Conservation (phyloP, 2,888 invertebrate species). For the Spodoptera exigua region DNA sequence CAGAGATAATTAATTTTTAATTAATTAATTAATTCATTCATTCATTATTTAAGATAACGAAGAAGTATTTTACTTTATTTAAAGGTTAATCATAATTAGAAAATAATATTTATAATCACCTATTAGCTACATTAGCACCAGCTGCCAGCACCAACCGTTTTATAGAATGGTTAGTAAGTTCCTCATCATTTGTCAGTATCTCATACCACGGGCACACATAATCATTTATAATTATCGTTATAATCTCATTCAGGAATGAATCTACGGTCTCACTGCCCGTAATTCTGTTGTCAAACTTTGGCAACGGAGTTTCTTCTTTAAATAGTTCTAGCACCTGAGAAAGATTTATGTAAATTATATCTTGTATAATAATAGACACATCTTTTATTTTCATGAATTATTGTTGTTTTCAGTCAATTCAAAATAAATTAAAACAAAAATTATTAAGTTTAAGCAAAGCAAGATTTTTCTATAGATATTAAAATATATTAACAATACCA, state of each 20-base stretch:
- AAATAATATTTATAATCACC: slow-evolving; percentile 79
- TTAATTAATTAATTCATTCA: too few relatives aligned
- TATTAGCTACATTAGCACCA: slow-evolving; percentile 91
- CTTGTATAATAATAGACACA: neutral
- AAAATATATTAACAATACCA: slow-evolving; percentile 13
- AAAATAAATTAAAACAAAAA: too few relatives aligned
- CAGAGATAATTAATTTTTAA: too few relatives aligned
- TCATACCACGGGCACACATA: slow-evolving; percentile 94
- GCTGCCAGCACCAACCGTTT: slow-evolving; percentile 91
- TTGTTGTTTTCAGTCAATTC: too few relatives aligned
- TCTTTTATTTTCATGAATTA: too few relatives aligned
- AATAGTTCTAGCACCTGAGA: slow-evolving; percentile 79
- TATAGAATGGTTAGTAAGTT: slow-evolving; percentile 91
- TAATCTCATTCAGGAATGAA: slow-evolving; percentile 95
- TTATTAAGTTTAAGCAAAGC: too few relatives aligned
- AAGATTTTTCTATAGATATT: too few relatives aligned
- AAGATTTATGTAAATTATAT: neutral
- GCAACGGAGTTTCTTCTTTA: slow-evolving; percentile 66
- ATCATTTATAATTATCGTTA: slow-evolving; percentile 94
- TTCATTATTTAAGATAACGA: too few relatives aligned
- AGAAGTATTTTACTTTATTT: too few relatives aligned
- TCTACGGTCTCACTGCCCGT: slow-evolving; percentile 96
- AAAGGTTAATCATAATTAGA: neutral
- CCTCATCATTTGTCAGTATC: slow-evolving; percentile 91
- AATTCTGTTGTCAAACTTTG: slow-evolving; percentile 89